Base-by-base conservation (phyloP, 2,888 invertebrate species). In the Fragum fragum region DNA sequence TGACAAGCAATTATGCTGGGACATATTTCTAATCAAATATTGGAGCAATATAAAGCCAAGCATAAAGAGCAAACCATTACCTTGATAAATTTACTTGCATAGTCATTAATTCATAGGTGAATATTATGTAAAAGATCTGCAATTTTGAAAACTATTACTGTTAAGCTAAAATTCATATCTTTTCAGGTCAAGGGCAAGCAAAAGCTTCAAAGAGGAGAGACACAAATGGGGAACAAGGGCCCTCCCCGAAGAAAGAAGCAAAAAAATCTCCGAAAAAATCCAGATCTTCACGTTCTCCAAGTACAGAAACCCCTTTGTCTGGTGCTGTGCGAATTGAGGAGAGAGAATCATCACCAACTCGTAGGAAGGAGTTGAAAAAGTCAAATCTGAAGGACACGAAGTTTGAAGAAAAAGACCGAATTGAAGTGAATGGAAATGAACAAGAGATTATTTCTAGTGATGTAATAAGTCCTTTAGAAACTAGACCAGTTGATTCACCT, bases 131-230 rank as follows among this genome's bases (percentile, higher is more conserved):
- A n/a, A n/a, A n/a, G n/a, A n/a, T n/a, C n/a, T n/a, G n/a, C n/a
- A n/a, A n/a, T n/a, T n/a, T n/a, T n/a, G n/a, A n/a, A n/a, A n/a
- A n/a, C n/a, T n/a, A n/a, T n/a, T n/a, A n/a, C n/a, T n/a, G n/a
- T n/a, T n/a, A n/a, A n/a, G n/a, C n/a, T n/a, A n/a, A n/a, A n/a
- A n/a, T n/a, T n/a, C n/a, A 36, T 36, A 36, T 36, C 32, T 36
- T 82, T 88, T 21, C 83, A 92, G 91, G 91, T 79, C 89, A 90
- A 84, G 89, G 89, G 70, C 89, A 87, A 52, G 86, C 89, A 14
- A 92, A 92, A 76, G 89, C 88, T 42, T 85, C 87, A 61, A 85
- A 90, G 68, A 88, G 86, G 53, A 88, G 85, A 21, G 90, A 89
- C 29, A 85, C 81, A 11, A 86, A 89, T 55, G 88, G 85, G 26